A percentile compares a stretch with the other conserved stretches of the same genome.
phyloP scores from a whole-genome alignment of 2,113 vertebrate species.

The Leucoraja erinaceus region DNA sequence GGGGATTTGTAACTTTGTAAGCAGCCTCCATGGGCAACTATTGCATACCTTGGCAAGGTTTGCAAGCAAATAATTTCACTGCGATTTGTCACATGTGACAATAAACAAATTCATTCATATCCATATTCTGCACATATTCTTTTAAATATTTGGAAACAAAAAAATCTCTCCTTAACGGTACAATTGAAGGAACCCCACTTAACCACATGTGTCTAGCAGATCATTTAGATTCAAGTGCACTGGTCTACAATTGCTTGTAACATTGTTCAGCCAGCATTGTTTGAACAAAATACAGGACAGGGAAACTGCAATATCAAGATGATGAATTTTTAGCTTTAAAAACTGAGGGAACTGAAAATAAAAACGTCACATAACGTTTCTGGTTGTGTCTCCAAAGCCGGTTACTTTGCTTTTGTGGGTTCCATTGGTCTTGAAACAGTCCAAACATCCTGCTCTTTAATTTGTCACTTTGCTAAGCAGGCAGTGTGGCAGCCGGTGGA shows the following conservation, averaged over 20 bases:
- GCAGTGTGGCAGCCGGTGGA: too few relatives aligned
- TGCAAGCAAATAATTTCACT: too few relatives aligned
- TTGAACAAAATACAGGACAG: neutral
- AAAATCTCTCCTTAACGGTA: neutral
- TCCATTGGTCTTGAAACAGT: too few relatives aligned
- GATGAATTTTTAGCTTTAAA: conserved; percentile 1
- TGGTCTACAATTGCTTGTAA: neutral
- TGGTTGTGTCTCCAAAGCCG: neutral
- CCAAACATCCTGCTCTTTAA: too few relatives aligned
- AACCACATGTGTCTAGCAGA: neutral
- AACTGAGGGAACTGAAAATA: neutral
- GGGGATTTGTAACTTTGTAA: too few relatives aligned
- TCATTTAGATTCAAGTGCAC: neutral
- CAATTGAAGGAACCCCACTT: neutral
- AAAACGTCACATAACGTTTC: neutral
- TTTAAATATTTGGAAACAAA: neutral
- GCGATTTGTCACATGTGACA: too few relatives aligned
- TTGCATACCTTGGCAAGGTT: too few relatives aligned
- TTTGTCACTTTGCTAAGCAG: too few relatives aligned
- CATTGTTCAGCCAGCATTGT: neutral
- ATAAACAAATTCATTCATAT: too few relatives aligned
- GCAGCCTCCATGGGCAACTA: too few relatives aligned
- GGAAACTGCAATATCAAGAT: neutral
- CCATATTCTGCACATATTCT: neutral
- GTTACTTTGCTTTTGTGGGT: neutral